Evolutionary conservation across 2,888 invertebrate genomes (phyloP).

Genomic region (Choreutis nemorana): DNA sequence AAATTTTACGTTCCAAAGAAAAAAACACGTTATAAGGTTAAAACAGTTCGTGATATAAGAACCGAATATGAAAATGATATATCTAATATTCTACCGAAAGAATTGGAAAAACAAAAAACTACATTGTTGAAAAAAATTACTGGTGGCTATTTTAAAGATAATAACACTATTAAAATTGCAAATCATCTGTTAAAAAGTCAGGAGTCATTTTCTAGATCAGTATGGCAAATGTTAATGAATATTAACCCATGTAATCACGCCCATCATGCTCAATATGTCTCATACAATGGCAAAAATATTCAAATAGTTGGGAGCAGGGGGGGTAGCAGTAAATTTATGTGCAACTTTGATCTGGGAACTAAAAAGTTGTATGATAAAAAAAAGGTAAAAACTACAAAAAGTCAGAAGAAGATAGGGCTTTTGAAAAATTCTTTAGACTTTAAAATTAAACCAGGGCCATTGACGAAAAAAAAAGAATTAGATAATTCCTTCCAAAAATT

Average conservation of each 20-base stretch:
- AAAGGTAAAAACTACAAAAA: slow-evolving; percentile 12
- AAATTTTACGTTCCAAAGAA: slow-evolving; percentile 42
- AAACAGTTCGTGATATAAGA: slow-evolving; percentile 44
- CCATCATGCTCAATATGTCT: slow-evolving; percentile 34
- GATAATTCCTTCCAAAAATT: slow-evolving; percentile 47
- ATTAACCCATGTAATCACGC: slow-evolving; percentile 35
- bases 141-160: slow-evolving; percentile 28
- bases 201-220: slow-evolving; percentile 33
- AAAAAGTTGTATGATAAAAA: slow-evolving; percentile 14
- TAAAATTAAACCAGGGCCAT: slow-evolving; percentile 66
- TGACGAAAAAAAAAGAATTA: slow-evolving; percentile 51
- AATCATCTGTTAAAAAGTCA: slow-evolving; percentile 31
- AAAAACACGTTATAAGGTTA: slow-evolving; percentile 37
- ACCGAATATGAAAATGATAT: slow-evolving; percentile 39
- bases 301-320: slow-evolving; percentile 44
- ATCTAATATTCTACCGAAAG: slow-evolving; percentile 24
- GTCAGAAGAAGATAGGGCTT: slow-evolving; percentile 25
- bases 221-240: slow-evolving; percentile 54
- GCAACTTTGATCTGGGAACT: slow-evolving; percentile 27
- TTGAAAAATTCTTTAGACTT: slow-evolving; percentile 34
- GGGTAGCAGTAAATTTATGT: slow-evolving; percentile 38
- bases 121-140: slow-evolving; percentile 40
- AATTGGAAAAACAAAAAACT: slow-evolving; percentile 38
- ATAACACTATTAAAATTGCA: slow-evolving; percentile 33
- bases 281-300: slow-evolving; percentile 39